Evolutionary conservation across 1,140 invertebrate genomes (phyloP), one percentile per base, ranked within the genome.

Genomic region (Xylocopa sonorina): DNA sequence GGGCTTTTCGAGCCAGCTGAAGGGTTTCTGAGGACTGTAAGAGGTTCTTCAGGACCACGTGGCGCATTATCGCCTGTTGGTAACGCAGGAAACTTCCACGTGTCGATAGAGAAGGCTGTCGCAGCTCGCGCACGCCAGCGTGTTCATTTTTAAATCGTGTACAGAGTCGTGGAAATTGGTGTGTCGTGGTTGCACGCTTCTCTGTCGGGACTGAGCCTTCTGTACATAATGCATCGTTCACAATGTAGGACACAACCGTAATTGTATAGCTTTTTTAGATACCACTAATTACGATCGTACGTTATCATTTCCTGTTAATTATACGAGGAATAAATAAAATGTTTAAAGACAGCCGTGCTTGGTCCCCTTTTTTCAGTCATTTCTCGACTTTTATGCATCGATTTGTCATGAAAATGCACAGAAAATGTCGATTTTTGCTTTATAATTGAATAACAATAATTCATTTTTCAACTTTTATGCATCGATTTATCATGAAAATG

Each of bases 201-300:
- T 21, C 9, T 21, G 24, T 46, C 51, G 38, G 4, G 6, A 34
- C 27, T 29, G 14, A 32, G 57, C 76, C 21, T 74, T 82, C 75
- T 67, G 55, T 87, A 77, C 6, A 68, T 68, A 68, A 3, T 87
- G 87, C 48, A 78, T 82, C n/a, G 78, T 78, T 82, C 46, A 71
- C 18, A 62, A 60, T 60, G 46, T 68, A 86, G 29, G 10, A 48
- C 27, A 24, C 18, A 24, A 21, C 48, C 48, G n/a, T 58, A n/a
- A 18, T 58, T 64, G 55, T 69, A 43, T 62, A 14, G 58, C n/a
- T 78, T 85, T 79, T 79, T 48, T 79, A 76, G 84, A 64, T 82
- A 74, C 58, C 63, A 84, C 57, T 81, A 55, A 71, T 43, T 57
- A n/a, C 63, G 38, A 81, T 76, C 63, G 41, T 60, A 66, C 86